A percentile compares a stretch with the other conserved stretches of the same genome.
Evolutionary conservation across 2,113 vertebrate species (phyloP).

Genomic region (Azemiops feae): DNA sequence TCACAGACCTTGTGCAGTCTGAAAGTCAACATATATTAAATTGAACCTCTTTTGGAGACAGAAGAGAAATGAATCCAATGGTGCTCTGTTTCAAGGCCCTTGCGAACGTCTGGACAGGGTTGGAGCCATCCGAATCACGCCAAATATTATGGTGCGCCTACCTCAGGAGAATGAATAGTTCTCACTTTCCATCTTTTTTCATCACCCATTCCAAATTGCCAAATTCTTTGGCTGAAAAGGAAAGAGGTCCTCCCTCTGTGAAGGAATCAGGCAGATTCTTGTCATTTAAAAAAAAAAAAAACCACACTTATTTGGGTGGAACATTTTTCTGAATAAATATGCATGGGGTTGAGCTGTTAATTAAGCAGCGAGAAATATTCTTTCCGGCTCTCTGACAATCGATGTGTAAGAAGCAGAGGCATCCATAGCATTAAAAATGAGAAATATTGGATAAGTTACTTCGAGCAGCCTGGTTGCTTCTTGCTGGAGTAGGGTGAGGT

Average conservation of each 20-base stretch:
- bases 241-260: conserved; percentile 38
- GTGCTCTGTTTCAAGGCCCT: background rate
- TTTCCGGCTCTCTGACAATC: conserved; percentile 31
- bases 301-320: conserved; percentile 23
- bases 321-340: conserved; percentile 20
- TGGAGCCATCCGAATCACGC: background rate
- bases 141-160: background rate
- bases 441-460: conserved; percentile 16
- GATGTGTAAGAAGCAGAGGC: background rate
- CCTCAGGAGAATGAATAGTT: background rate
- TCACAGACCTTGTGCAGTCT: background rate
- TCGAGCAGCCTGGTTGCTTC: background rate
- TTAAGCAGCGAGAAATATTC: conserved; percentile 30
- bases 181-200: background rate
- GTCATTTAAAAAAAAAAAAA: conserved; percentile 41
- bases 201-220: background rate
- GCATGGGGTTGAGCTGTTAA: background rate
- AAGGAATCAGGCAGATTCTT: conserved; percentile 41
- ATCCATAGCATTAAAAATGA: conserved; percentile 11
- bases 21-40: background rate
- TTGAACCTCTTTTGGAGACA: background rate
- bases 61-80: too few relatives aligned
- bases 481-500: background rate
- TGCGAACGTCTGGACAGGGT: accelerated
- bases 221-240: conserved; percentile 22